These are phyloP conservation scores for Falco columbarius DNA, from an alignment of 2,797 vertebrate species.

Conservation along the genomic window DNA sequence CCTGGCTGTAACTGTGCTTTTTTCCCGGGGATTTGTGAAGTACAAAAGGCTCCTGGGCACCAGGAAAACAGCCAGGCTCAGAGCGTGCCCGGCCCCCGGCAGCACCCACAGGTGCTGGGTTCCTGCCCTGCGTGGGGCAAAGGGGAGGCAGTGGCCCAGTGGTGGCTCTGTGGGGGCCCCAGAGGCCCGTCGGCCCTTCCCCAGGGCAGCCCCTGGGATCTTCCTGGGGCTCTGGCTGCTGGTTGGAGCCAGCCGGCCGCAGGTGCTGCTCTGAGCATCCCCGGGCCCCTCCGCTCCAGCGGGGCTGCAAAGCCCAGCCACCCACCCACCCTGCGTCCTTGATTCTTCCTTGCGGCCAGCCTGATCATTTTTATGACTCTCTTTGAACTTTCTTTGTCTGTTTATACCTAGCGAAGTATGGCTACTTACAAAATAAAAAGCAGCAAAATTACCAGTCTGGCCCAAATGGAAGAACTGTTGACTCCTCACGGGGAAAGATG, in stretches of 20 bases:
- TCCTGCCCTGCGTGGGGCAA: background rate
- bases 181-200: background rate
- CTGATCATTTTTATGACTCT: background rate
- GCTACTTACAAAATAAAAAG: background rate
- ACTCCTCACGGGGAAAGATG: background rate
- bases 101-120: rapidly evolving
- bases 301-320: too few relatives aligned
- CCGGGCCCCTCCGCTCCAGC: rapidly evolving
- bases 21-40: background rate
- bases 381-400: background rate
- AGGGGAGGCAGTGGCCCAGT: background rate
- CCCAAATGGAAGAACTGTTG: background rate
- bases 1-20: rapidly evolving
- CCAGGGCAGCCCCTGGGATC: rapidly evolving
- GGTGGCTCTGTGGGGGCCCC: too few relatives aligned
- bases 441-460: background rate
- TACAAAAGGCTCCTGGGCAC: background rate
- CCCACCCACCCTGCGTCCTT: background rate
- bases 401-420: too few relatives aligned
- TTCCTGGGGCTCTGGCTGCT: background rate
- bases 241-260: rapidly evolving
- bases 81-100: rapidly evolving
- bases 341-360: background rate
- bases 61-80: rapidly evolving
- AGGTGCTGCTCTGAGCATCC: background rate